Conservation (phyloP, 2,113 vertebrate genomes). For the Mobula birostris region DNA sequence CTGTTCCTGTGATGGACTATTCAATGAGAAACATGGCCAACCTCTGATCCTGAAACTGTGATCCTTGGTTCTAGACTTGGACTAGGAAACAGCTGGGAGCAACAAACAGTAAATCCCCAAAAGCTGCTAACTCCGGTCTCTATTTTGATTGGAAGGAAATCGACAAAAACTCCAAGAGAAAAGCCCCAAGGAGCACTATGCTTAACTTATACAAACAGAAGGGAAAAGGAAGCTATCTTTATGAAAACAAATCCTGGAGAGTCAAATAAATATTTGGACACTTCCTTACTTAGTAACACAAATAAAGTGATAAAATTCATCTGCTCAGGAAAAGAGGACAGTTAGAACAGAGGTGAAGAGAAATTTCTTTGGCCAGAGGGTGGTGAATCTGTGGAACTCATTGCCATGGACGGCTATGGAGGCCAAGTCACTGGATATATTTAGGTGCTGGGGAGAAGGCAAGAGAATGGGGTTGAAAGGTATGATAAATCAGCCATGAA, state of each 20-base stretch:
- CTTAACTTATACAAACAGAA: neutral
- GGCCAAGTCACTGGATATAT: too few relatives aligned
- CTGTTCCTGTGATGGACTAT: too few relatives aligned
- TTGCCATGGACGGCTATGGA: too few relatives aligned
- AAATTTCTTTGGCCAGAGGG: too few relatives aligned
- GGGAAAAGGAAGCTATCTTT: constrained; percentile 10
- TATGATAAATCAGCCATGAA: too few relatives aligned
- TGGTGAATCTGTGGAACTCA: too few relatives aligned
- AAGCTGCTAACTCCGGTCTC: neutral
- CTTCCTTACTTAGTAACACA: neutral
- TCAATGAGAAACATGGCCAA: too few relatives aligned
- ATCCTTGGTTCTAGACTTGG: too few relatives aligned
- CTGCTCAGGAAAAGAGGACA: neutral
- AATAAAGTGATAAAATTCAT: neutral
- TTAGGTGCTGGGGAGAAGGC: too few relatives aligned
- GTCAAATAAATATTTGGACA: neutral
- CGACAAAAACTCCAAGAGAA: neutral
- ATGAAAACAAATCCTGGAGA: neutral
- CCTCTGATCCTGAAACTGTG: too few relatives aligned
- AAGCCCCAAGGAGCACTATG: neutral
- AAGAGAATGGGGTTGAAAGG: too few relatives aligned
- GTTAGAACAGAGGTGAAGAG: too few relatives aligned
- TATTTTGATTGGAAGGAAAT: neutral
- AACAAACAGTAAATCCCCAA: neutral
- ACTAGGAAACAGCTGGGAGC: neutral